Conservation (phyloP, 2,888 invertebrate species). For the Sphecodes monilicornis region DNA sequence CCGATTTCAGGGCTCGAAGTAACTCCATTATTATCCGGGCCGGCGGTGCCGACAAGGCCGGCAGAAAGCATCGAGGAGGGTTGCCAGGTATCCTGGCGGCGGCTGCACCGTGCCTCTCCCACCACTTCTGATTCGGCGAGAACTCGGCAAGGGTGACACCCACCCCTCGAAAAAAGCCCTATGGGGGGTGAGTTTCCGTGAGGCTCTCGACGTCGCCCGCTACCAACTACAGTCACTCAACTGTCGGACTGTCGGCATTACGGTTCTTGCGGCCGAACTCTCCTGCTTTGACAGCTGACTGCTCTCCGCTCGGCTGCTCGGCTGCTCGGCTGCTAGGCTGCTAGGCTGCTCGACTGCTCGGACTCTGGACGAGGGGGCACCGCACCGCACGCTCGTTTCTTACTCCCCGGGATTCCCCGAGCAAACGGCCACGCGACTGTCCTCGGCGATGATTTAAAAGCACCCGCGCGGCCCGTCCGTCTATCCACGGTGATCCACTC, state of each 20-base stretch:
- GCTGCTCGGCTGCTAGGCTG: not conserved
- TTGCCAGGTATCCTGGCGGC: slow-evolving; percentile 69
- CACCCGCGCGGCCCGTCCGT: not conserved
- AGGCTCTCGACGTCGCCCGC: slow-evolving; percentile 35
- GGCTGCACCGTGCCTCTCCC: slow-evolving; percentile 63
- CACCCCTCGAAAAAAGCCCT: slow-evolving; percentile 68
- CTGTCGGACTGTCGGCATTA: slow-evolving; percentile 55
- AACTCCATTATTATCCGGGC: slow-evolving; percentile 38
- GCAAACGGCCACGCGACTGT: not conserved
- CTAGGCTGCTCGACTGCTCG: not conserved
- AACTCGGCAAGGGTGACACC: slow-evolving; percentile 70
- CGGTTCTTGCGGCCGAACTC: slow-evolving; percentile 42
- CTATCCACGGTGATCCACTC: not conserved
- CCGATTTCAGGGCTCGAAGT: slow-evolving; percentile 34
- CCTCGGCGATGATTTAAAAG: slow-evolving; percentile 31
- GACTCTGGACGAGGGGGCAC: not conserved
- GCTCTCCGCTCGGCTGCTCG: not conserved
- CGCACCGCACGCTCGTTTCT: not conserved
- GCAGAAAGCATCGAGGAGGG: slow-evolving; percentile 48
- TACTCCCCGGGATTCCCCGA: slow-evolving; percentile 7
- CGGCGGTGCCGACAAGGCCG: slow-evolving; percentile 12
- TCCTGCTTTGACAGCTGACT: slow-evolving; percentile 41
- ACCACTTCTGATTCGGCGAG: slow-evolving; percentile 64
- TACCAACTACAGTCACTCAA: slow-evolving; percentile 58
- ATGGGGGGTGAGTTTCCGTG: slow-evolving; percentile 69